Evolutionary conservation across 2,888 invertebrate genomes (phyloP).

Genomic region (Cenopis cana): DNA sequence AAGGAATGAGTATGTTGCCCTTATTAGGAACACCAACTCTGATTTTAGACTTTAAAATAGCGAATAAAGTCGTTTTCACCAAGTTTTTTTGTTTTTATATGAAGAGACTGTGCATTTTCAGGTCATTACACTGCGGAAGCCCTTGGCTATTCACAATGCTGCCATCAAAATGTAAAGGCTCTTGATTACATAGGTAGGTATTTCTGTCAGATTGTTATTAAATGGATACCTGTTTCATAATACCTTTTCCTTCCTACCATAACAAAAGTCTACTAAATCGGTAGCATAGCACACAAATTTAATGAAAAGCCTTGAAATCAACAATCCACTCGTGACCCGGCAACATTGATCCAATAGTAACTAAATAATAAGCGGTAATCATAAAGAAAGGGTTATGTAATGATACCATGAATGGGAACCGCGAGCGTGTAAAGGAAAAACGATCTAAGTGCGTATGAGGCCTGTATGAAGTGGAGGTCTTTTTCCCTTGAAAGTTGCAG

Average conservation of each 20-base stretch:
- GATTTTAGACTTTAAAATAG: too few species aligned
- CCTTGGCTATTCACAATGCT: conserved; percentile 7
- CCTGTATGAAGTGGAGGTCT: background rate
- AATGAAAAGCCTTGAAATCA: conserved; percentile 38
- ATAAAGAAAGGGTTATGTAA: conserved; percentile 71
- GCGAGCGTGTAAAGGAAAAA: conserved; percentile 43
- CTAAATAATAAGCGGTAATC: conserved; percentile 53
- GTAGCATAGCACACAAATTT: conserved; percentile 13
- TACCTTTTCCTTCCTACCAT: background rate
- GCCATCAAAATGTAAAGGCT: background rate
- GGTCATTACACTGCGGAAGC: background rate
- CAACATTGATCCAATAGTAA: conserved; percentile 57
- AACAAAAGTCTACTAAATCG: conserved; percentile 5
- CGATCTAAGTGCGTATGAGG: background rate
- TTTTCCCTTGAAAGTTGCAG: background rate
- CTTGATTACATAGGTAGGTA: background rate
- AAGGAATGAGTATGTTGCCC: too few species aligned
- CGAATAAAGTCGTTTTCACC: too few species aligned
- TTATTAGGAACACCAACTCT: too few species aligned
- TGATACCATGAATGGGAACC: conserved; percentile 72
- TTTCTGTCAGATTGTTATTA: background rate
- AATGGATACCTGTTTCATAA: conserved; percentile 4
- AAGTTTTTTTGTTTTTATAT: too few species aligned
- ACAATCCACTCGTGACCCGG: conserved; percentile 56
- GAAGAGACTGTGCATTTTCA: too few species aligned